Conservation (phyloP, 2,113 vertebrate genomes). For the mouse (Mus musculus) region GRCm39 chr1:51043001-51043500, state of each 20-base stretch:
- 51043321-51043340: not conserved
- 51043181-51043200: not conserved
- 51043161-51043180: not conserved
- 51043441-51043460: not conserved
- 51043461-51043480: constrained; percentile 16
- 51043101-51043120: not conserved
- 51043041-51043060: not conserved
- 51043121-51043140: not conserved
- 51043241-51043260: not conserved
- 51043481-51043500: not conserved
- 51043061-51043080: not conserved
- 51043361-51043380: not conserved
- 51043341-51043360: not conserved
- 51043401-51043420: not conserved
- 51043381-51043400: not conserved
- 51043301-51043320: not conserved
- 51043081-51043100: not conserved
- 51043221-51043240: not conserved
- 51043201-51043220: not conserved
- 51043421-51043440: not conserved
- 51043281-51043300: not conserved
- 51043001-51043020: not conserved
- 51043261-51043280: not conserved
- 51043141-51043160: not conserved
- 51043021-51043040: constrained; percentile 19